Evolutionary conservation across 30 jellyfish, hydroid and myxozoan species (phyloP), one percentile per base, ranked within the genome.

Genomic region (Hydractinia echinata): DNA sequence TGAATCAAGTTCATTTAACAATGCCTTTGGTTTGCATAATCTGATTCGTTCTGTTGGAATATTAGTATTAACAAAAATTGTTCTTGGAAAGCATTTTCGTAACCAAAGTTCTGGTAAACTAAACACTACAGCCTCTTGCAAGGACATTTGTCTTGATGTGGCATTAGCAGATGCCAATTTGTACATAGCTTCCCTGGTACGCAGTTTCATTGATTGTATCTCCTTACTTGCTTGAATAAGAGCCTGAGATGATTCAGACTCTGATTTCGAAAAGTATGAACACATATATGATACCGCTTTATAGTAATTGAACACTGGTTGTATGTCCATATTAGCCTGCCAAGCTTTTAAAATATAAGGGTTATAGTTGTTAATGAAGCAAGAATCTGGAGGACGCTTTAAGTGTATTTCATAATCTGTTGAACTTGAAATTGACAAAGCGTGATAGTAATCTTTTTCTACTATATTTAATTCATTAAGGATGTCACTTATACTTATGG

Each of bases 281-380:
- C n/a, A n/a, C n/a, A n/a, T n/a, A n/a, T n/a, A n/a, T n/a, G n/a
- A n/a, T n/a, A n/a, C n/a, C n/a, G n/a, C n/a, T n/a, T n/a, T n/a
- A n/a, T n/a, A n/a, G n/a, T n/a, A 56, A 56, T 9, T 56, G n/a
- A 56, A 56, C 13, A 56, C n/a, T 56, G 68, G 68, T 56, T 56
- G 68, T 9, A 56, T 56, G n/a, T 56, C 68, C 68, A n/a, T 56
- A n/a, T 56, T 56, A 56, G 68, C 68, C n/a, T 56, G 13, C 68
- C 68, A 56, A 10, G 68, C 68, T 9, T 10, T 9, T 56, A 56
- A 56, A 9, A 10, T n/a, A 10, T 9, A 56, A 56, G n/a, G n/a
- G n/a, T n/a, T n/a, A 56, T 56, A 56, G 68, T 56, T n/a, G n/a
- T 56, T 56, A 56, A 56, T n/a, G n/a, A 56, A 56, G 68, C 68